These are phyloP conservation scores for Megalops atlanticus DNA, from an alignment of 2,113 vertebrate species.

Conservation along the genomic window DNA sequence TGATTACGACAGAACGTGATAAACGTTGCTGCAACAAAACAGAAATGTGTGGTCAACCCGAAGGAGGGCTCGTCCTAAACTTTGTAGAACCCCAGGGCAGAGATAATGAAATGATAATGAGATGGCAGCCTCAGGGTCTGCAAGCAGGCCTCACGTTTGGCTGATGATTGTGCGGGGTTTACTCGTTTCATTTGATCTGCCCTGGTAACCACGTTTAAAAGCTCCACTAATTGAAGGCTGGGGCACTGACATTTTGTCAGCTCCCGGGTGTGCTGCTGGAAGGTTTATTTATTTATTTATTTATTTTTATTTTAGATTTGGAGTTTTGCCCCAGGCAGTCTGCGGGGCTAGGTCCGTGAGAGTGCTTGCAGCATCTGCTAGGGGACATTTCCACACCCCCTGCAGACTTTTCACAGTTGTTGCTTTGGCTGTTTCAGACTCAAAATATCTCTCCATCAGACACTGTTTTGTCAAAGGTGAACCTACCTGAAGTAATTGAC, in stretches of 20 bases:
- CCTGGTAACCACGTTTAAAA: slow-evolving; percentile 22
- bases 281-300: slow-evolving; percentile 61
- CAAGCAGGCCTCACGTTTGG: slow-evolving; percentile 18
- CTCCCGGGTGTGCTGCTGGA: slow-evolving; percentile 59
- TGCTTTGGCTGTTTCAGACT: slow-evolving; percentile 65
- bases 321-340: slow-evolving; percentile 85
- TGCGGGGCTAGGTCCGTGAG: slow-evolving; percentile 80
- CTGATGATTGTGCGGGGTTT: slow-evolving; percentile 26
- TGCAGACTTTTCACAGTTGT: slow-evolving; percentile 55
- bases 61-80: neutral
- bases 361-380: slow-evolving; percentile 76
- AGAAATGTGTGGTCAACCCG: neutral
- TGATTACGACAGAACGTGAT: no score
- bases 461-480: neutral
- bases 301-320: no score
- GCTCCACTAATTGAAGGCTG: slow-evolving; percentile 29
- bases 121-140: slow-evolving; percentile 34
- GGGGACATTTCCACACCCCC: slow-evolving; percentile 69
- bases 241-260: slow-evolving; percentile 63
- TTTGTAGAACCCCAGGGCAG: slow-evolving; percentile 14
- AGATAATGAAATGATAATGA: slow-evolving; percentile 45
- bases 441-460: slow-evolving; percentile 50
- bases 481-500: slow-evolving; percentile 53
- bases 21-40: neutral
- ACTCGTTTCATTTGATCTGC: slow-evolving; percentile 42